Percentiles rank a stretch among this genome's conserved stretches.
Conservation (phyloP, 1,140 invertebrate genomes). For the Watersipora subatra region DNA sequence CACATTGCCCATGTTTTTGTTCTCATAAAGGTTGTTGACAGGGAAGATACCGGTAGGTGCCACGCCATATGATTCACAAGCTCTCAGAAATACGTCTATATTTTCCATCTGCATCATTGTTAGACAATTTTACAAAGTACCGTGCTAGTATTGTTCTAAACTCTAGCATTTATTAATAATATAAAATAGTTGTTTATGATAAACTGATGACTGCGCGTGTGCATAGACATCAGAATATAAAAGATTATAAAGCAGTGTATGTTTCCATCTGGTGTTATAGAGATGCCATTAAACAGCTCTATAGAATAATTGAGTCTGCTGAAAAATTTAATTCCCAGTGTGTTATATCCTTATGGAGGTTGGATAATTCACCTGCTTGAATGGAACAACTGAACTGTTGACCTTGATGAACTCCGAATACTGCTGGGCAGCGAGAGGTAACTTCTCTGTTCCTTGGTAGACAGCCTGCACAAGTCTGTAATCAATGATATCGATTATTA, state of each 20-base stretch:
- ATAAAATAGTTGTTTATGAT: neutral
- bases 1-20: slow-evolving; percentile 48
- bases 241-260: too few relatives aligned
- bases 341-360: too few relatives aligned
- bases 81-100: slow-evolving; percentile 81
- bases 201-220: neutral
- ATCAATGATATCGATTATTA: neutral
- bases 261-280: too few relatives aligned
- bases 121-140: neutral
- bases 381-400: slow-evolving; percentile 39
- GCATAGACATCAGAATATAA: neutral
- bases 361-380: slow-evolving; percentile 42
- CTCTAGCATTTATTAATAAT: neutral
- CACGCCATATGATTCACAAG: slow-evolving; percentile 72
- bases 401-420: slow-evolving; percentile 1
- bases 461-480: slow-evolving; percentile 7
- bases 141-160: neutral
- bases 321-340: too few relatives aligned
- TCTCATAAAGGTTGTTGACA: slow-evolving; percentile 53
- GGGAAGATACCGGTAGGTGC: slow-evolving; percentile 90
- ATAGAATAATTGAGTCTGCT: too few relatives aligned
- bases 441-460: slow-evolving; percentile 4
- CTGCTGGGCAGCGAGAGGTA: neutral
- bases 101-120: slow-evolving; percentile 66
- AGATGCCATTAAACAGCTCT: too few relatives aligned